A percentile compares a stretch with the other conserved stretches of the same genome.
phyloP scores from a whole-genome alignment of 2,797 vertebrate genomes.

The Eremophila alpestris region DNA sequence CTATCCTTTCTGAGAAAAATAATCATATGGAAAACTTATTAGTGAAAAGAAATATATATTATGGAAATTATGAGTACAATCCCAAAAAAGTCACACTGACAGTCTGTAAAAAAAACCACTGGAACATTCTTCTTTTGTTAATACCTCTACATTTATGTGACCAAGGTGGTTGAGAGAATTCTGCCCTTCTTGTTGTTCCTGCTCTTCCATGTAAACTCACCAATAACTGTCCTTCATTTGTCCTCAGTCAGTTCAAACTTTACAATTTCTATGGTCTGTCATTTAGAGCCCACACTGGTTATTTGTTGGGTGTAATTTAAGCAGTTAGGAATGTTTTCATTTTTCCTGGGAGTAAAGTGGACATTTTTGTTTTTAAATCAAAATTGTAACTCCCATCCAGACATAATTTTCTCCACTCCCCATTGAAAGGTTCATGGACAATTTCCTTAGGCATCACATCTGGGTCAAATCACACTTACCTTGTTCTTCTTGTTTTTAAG shows the following conservation, averaged over 20 bases:
- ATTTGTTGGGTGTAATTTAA: not conserved
- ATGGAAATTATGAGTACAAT: not conserved
- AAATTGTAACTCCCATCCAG: not conserved
- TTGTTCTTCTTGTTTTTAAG: not conserved
- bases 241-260: not conserved
- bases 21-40: not conserved
- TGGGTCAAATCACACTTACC: not conserved
- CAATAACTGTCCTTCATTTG: not conserved
- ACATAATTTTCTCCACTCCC: not conserved
- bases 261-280: not conserved
- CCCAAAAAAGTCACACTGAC: not conserved
- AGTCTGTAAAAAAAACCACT: not conserved
- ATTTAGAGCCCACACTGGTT: not conserved
- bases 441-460: not conserved
- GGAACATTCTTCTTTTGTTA: not conserved
- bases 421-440: not conserved
- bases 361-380: not conserved
- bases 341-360: not conserved
- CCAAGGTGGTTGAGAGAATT: not conserved
- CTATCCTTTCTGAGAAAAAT: not conserved
- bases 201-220: not conserved
- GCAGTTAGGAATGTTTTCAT: not conserved
- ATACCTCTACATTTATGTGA: not conserved
- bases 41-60: not conserved
- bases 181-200: not conserved